Base-by-base conservation (phyloP, 2,113 vertebrate genomes). In the Notothenia rossii region DNA sequence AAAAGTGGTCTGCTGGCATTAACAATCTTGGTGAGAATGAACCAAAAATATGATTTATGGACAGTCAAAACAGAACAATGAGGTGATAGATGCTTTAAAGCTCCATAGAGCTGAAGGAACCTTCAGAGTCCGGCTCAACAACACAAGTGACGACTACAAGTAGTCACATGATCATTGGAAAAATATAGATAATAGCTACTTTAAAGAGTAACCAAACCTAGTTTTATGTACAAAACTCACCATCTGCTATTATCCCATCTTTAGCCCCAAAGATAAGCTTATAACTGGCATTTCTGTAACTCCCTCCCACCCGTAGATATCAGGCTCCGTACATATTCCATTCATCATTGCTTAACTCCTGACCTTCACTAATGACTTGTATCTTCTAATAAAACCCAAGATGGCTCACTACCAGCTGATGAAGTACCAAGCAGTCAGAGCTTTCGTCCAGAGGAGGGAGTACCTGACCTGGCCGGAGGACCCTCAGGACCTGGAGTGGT, bases 401-500 rank as follows among this genome's bases (percentile, higher is more conserved):
- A 69, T 99, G 84, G 93, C 96, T 22, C 95, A 91, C 0, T 97
- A 96, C 91, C 96, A 96, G 49, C 86, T 99, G 65, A 96, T 95
- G 95, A 97, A 90, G 80, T 95, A 93, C 46, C 84, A 93, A 22
- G 82, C 94, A 0, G 74, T 98, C 70, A 66, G 94, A 69, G 88
- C 89, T 0, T 97, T 96, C 18, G 81, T 97, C 18, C 94, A 91
- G 90, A 96, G 87, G 68, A 94, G 85, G 45, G 90, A 17, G 1
- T 98, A 96, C 78, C 75, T 98, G 36, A 61, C 36, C 48, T 98
- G 97, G 97, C 97, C 97, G 0, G 96, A 97, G 78, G 97, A 98
- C 73, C 90, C 91, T 33, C 96, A 98, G 89, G 97, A 98, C 63
- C 49, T 97, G 6, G 93, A 91, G 7, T 98, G 96, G 96, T 97